Conservation (phyloP, 2,797 vertebrate genomes). For the Carcharodon carcharias region DNA sequence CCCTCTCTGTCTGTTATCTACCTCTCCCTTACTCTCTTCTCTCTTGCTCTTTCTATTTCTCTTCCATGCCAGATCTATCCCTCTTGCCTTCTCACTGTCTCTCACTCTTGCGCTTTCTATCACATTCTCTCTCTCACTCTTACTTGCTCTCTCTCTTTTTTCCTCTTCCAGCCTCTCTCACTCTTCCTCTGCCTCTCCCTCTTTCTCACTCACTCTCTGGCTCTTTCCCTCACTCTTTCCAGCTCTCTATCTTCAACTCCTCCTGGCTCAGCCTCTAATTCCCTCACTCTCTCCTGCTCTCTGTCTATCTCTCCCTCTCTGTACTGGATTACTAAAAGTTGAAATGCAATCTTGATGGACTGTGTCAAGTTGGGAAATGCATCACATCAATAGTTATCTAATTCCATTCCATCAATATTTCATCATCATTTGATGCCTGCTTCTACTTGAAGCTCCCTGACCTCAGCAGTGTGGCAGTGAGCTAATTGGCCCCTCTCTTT, state of each 20-base stretch:
- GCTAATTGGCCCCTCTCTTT: not conserved
- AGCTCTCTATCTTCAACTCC: not conserved
- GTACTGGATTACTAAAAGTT: not conserved
- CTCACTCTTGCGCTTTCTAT: not conserved
- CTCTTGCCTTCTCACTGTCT: not conserved
- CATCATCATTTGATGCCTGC: conserved; percentile 39
- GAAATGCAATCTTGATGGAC: conserved; percentile 37
- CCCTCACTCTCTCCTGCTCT: not conserved
- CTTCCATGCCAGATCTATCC: not conserved
- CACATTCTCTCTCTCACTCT: not conserved
- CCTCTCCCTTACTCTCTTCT: not conserved
- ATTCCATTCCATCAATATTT: conserved; percentile 41
- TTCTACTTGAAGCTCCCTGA: not conserved
- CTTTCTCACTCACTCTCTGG: not conserved
- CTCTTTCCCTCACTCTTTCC: not conserved
- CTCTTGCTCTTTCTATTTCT: not conserved
- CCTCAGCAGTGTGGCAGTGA: not conserved
- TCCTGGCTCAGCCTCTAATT: not conserved
- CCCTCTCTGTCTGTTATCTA: not conserved
- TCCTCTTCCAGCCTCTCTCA: not conserved
- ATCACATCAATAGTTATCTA: conserved; percentile 30
- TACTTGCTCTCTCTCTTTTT: not conserved
- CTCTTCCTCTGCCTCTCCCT: not conserved
- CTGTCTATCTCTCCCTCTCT: not conserved
- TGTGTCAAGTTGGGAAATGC: conserved; percentile 26